Evolutionary conservation across 2,888 invertebrate species (phyloP).

Genomic region (Dexiosoma caninum): DNA sequence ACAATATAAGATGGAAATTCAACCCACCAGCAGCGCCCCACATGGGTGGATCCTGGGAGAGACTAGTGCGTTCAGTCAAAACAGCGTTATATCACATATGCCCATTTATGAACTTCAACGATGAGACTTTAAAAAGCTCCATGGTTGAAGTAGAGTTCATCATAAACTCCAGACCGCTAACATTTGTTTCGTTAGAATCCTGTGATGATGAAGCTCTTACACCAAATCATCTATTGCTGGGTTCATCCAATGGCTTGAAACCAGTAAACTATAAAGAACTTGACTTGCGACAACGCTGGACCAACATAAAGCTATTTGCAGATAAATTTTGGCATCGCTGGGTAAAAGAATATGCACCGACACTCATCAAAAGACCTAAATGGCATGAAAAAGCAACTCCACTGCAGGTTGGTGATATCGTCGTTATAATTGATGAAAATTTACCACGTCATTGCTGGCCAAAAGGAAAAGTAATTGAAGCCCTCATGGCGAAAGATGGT

Average conservation of each 20-base stretch:
- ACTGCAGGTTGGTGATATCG: no score
- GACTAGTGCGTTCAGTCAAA: conserved; percentile 59
- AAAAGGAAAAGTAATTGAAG: no score
- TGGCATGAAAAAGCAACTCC: conserved; percentile 14
- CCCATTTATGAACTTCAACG: conserved; percentile 10
- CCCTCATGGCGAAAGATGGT: no score
- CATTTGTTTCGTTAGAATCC: conserved; percentile 57
- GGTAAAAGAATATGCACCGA: conserved; percentile 32
- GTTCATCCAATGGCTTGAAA: no score
- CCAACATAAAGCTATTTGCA: no score
- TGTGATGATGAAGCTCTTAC: conserved; percentile 34
- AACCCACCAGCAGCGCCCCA: conserved; percentile 50
- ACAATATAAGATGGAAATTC: conserved; percentile 35
- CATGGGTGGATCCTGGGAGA: conserved; percentile 60
- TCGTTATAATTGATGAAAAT: no score
- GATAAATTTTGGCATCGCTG: conserved; percentile 50
- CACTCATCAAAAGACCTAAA: conserved; percentile 30
- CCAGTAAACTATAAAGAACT: no score
- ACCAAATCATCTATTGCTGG: conserved; percentile 57
- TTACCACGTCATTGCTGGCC: no score
- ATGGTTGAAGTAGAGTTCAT: conserved; percentile 55
- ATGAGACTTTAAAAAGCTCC: conserved; percentile 44
- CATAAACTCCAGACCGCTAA: conserved; percentile 33
- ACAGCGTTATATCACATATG: conserved; percentile 51
- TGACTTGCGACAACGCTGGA: no score